Percentiles rank a stretch among this genome's conserved stretches.
Evolutionary conservation across 2,888 invertebrate genomes (phyloP).

Genomic region (Drosophila imparisetae): DNA sequence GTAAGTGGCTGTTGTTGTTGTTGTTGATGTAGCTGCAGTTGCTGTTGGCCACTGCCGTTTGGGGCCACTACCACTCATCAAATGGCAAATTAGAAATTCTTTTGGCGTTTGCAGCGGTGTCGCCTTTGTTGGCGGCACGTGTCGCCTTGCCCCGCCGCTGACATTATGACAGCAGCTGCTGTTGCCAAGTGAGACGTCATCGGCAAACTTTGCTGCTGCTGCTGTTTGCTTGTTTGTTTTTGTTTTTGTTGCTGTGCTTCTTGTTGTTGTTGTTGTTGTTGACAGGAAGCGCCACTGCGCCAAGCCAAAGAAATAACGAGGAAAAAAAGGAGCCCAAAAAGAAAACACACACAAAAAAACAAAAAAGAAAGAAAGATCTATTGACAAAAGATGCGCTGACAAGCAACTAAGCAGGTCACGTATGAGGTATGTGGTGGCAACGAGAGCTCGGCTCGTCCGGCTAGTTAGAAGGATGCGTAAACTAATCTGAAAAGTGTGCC

Average conservation of each 20-base stretch:
- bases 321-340: slow-evolving; percentile 22
- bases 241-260: slow-evolving; percentile 32
- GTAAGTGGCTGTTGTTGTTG: slow-evolving; percentile 1
- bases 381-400: slow-evolving; percentile 66
- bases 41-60: slow-evolving; percentile 11
- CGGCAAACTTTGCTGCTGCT: slow-evolving; percentile 37
- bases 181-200: slow-evolving; percentile 66
- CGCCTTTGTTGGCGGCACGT: slow-evolving; percentile 71
- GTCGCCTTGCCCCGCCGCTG: slow-evolving; percentile 36
- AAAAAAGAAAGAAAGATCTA: slow-evolving; percentile 50
- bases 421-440: slow-evolving; percentile 2
- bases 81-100: slow-evolving; percentile 72
- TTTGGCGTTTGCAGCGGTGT: slow-evolving; percentile 71
- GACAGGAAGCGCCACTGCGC: slow-evolving; percentile 79
- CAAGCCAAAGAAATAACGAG: slow-evolving; percentile 47
- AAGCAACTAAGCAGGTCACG: slow-evolving; percentile 25
- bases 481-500: slow-evolving; percentile 81
- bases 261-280: slow-evolving; percentile 43
- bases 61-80: slow-evolving; percentile 29
- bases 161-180: slow-evolving; percentile 55
- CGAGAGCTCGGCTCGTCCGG: slow-evolving; percentile 2
- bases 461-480: slow-evolving; percentile 62
- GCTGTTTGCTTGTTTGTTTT: slow-evolving; percentile 6
- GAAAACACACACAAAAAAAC: slow-evolving; percentile 10
- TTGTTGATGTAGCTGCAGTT: background rate